phyloP scores from a whole-genome alignment of 2,888 invertebrate species.

The Ichneumoninae sp. region DNA sequence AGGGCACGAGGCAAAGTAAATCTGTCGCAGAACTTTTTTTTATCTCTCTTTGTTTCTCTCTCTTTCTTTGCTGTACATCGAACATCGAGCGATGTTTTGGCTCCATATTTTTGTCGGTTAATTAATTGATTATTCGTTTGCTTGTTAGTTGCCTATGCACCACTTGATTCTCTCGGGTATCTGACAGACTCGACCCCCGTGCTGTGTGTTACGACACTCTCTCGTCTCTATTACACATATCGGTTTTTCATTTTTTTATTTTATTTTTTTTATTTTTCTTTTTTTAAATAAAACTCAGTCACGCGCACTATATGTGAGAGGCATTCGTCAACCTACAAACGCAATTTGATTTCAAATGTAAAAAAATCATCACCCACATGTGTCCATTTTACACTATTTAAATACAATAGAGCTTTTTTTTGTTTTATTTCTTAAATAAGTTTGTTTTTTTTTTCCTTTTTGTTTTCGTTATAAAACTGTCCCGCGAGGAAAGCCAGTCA shows the following conservation, averaged over 20 bases:
- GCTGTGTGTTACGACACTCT: conserved; percentile 72
- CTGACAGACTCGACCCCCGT: conserved; percentile 68
- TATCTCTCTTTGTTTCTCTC: conserved; percentile 50
- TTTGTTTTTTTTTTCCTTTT: conserved; percentile 69
- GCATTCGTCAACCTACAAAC: conserved; percentile 84
- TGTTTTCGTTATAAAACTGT: conserved; percentile 81
- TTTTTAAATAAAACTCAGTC: conserved; percentile 81
- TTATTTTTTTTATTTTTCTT: not conserved
- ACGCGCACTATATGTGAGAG: conserved; percentile 83
- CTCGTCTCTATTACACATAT: conserved; percentile 71
- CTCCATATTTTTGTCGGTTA: conserved; percentile 46
- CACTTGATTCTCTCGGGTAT: conserved; percentile 64
- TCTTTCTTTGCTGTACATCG: conserved; percentile 69
- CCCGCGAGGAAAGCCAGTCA: conserved; percentile 82
- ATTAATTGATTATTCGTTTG: conserved; percentile 53
- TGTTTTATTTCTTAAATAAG: conserved; percentile 84
- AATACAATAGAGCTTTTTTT: conserved; percentile 83
- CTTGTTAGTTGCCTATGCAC: conserved; percentile 50
- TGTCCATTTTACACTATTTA: conserved; percentile 85
- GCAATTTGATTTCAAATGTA: conserved; percentile 83
- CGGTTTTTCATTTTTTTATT: conserved; percentile 26
- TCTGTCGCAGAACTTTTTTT: conserved; percentile 50
- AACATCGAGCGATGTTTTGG: conserved; percentile 71
- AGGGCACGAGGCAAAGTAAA: conserved; percentile 56
- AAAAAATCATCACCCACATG: conserved; percentile 82